Base-by-base conservation (phyloP, 2,113 vertebrate species). In the Bos javanicus region DNA sequence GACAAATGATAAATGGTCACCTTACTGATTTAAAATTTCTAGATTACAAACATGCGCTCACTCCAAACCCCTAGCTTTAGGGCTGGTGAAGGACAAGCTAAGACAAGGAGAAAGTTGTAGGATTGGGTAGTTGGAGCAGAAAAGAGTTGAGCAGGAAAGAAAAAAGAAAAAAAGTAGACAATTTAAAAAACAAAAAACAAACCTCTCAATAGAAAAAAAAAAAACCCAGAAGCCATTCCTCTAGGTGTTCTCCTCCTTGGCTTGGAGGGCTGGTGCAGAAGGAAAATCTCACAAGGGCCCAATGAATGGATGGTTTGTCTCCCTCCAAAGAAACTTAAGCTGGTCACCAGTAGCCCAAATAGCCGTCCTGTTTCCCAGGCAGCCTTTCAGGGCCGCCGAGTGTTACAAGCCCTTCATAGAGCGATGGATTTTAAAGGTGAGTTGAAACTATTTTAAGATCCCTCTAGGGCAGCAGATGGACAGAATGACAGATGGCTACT, bases 231-330 rank as follows among this genome's bases (percentile, higher is more conserved):
- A 85, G 46, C 52, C 67, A 3, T 84, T 83, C 23, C 86, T 95
- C 13, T 96, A 97, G 89, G 94, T 96, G 96, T n/a, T 93, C 67
- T 57, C 83, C 60, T 95, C 36, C 71, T 46, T 74, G 52, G 60
- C 94, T 46, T 52, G 5, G 57, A 94, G 43, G 59, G 52, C 78
- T 78, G 91, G 62, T 71, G 83, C 36, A 2, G 91, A 89, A 95
- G 91, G 95, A 87, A 83, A 71, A 76, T 96, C 88, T 97, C 94
- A 59, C 93, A 96, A 89, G 52, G n/a, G 50, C 62, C 59, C 3
- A 0, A 87, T 98, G 98, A 98, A 98, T 98, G 59, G 95, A n/a
- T 33, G 90, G 91, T 90, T 97, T 98, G 97, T 98, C 97, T 76
- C 83, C 91, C 83, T 93, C 36, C 1, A 6, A 87, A 87, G 50